Percentiles rank a stretch among this genome's conserved stretches.
Evolutionary conservation across 1,140 invertebrate genomes (phyloP).

Genomic region (Campodea augens): DNA sequence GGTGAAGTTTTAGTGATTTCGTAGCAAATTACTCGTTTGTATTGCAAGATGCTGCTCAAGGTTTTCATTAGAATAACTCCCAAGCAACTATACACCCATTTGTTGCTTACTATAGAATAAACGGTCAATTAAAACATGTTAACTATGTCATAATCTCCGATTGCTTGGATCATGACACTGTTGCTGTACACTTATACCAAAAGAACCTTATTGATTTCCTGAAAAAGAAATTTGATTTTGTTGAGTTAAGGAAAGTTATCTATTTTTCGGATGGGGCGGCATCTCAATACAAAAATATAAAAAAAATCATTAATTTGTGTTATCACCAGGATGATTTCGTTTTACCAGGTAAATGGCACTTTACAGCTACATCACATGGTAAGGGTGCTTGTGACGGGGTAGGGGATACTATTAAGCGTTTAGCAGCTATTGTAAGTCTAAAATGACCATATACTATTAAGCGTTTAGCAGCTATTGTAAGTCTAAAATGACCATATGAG

Average conservation of each 20-base stretch:
- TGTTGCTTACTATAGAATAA: constrained; percentile 5
- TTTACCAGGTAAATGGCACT: constrained; percentile 16
- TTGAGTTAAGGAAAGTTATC: constrained; percentile 10
- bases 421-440: no score
- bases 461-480: no score
- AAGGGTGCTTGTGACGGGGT: constrained; percentile 15
- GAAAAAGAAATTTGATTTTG: background rate
- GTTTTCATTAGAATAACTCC: constrained; percentile 12
- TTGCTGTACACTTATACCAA: background rate
- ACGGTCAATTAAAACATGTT: background rate
- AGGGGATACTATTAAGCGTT: constrained; percentile 11
- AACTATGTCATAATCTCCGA: background rate
- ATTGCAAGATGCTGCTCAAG: constrained; percentile 13
- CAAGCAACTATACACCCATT: constrained; percentile 15
- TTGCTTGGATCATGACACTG: background rate
- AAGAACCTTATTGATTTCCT: background rate
- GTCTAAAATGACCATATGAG: no score
- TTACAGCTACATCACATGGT: constrained; percentile 15
- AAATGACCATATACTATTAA: no score
- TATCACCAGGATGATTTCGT: constrained; percentile 12
- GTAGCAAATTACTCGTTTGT: no score
- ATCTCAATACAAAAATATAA: constrained; percentile 17
- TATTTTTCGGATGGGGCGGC: constrained; percentile 15
- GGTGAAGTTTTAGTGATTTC: constrained; percentile 11
- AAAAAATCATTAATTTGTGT: constrained; percentile 16